phyloP scores from a whole-genome alignment of 2,888 invertebrate genomes.

The Tillus elongatus region DNA sequence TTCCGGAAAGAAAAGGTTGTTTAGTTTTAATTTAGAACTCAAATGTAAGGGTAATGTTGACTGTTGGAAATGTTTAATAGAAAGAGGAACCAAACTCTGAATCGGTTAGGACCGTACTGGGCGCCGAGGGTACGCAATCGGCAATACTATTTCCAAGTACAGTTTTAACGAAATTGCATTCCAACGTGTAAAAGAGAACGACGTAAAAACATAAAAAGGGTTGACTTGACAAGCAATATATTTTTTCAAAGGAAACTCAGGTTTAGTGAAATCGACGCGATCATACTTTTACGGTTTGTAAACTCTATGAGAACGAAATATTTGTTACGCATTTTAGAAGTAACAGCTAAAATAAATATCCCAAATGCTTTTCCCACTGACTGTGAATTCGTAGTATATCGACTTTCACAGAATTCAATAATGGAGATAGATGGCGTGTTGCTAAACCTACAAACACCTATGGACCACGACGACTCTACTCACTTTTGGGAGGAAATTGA shows the following conservation, averaged over 20 bases:
- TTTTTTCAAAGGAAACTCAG: constrained; percentile 13
- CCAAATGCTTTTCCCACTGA: constrained; percentile 20
- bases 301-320: constrained; percentile 13
- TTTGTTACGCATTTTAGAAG: constrained; percentile 19
- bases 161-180: constrained; percentile 17
- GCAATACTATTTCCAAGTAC: too few species aligned
- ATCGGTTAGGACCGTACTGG: too few species aligned
- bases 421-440: constrained; percentile 29
- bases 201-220: constrained; percentile 13
- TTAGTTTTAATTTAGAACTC: too few species aligned
- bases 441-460: constrained; percentile 27
- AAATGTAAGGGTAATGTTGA: too few species aligned
- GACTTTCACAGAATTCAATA: constrained; percentile 26
- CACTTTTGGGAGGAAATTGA: constrained; percentile 25
- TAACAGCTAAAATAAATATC: constrained; percentile 24
- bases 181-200: constrained; percentile 13
- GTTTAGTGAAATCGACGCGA: constrained; percentile 14
- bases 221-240: constrained; percentile 13
- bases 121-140: too few species aligned
- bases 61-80: too few species aligned
- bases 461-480: constrained; percentile 22
- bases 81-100: too few species aligned
- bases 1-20: too few species aligned
- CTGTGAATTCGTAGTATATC: constrained; percentile 21
- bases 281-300: constrained; percentile 14